Evolutionary conservation across 2,113 vertebrate genomes (phyloP).

Genomic region (Promerops cafer): DNA sequence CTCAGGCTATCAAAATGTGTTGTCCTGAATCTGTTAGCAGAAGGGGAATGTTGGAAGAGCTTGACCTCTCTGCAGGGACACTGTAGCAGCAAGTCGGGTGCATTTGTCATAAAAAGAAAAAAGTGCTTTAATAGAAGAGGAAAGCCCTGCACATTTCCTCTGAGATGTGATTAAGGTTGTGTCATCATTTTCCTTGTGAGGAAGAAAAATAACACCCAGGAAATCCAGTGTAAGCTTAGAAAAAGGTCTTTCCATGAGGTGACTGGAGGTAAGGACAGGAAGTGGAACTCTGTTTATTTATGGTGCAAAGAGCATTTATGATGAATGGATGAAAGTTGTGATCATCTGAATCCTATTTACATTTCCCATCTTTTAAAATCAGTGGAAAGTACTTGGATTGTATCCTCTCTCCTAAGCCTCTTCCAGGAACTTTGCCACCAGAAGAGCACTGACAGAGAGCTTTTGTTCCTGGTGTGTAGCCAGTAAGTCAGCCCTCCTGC

Average conservation of each 20-base stretch:
- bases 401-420: background rate
- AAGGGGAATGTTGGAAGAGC: background rate
- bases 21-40: background rate
- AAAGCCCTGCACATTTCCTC: background rate
- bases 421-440: background rate
- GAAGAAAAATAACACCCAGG: background rate
- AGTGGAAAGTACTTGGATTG: background rate
- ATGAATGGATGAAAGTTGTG: background rate
- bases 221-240: background rate
- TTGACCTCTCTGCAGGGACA: background rate
- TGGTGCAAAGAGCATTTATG: background rate
- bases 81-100: background rate
- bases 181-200: background rate
- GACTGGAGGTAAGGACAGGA: background rate
- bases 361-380: background rate
- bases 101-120: background rate
- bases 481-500: background rate
- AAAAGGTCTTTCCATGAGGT: background rate
- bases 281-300: background rate
- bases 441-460: background rate
- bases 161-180: background rate
- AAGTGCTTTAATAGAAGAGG: background rate
- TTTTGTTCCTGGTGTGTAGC: background rate
- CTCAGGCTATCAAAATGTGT: background rate
- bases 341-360: background rate